Conservation (phyloP, 2,113 vertebrate species). For the Spea bombifrons region DNA sequence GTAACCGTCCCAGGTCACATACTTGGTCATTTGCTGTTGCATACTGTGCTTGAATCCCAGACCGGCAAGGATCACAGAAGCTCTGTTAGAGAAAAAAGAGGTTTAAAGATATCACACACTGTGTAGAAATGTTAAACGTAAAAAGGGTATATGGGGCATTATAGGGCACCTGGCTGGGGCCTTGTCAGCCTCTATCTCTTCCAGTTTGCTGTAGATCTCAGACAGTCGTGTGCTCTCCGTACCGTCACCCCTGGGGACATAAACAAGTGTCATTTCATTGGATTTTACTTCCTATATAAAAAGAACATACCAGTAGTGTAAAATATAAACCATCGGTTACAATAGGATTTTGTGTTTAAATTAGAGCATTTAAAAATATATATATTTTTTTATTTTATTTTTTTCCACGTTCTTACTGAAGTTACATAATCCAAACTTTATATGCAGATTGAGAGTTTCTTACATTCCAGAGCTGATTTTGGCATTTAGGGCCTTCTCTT, state of each 20-base stretch:
- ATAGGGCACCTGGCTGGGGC: conserved; percentile 84
- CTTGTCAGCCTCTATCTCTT: conserved; percentile 97
- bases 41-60: conserved; percentile 89
- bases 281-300: background rate
- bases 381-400: background rate
- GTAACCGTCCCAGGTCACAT: conserved; percentile 52
- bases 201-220: conserved; percentile 86
- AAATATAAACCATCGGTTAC: background rate
- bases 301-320: background rate
- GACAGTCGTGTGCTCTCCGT: conserved; percentile 80
- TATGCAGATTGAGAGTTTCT: conserved; percentile 43
- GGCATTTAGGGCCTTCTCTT: conserved; percentile 76
- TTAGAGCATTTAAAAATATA: too few relatives aligned
- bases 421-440: too few relatives aligned
- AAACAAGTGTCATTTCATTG: conserved; percentile 9
- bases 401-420: too few relatives aligned
- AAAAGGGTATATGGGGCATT: background rate
- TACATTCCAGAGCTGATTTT: conserved; percentile 82
- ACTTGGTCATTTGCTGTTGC: conserved; percentile 94
- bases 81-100: conserved; percentile 64
- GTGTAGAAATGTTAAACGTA: background rate
- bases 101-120: background rate
- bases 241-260: conserved; percentile 73
- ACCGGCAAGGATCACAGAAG: conserved; percentile 91
- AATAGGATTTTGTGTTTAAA: background rate